Percentiles rank a stretch among this genome's conserved stretches.
phyloP scores from a whole-genome alignment of 1,140 invertebrate species.

The Magallana gigas region DNA sequence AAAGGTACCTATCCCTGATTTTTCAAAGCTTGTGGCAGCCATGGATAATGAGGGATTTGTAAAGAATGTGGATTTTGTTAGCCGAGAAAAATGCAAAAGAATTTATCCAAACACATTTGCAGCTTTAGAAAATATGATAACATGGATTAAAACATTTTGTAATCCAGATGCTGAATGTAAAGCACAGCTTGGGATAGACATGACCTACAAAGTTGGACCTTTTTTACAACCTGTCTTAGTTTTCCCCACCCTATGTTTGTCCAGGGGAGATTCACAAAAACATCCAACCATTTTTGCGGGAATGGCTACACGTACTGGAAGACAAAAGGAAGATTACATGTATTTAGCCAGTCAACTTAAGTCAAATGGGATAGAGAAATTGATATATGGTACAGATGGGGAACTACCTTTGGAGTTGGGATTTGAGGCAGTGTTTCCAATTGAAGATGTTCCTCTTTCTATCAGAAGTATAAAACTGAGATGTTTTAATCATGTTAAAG shows the following conservation, averaged over 20 bases:
- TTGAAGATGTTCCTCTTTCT: too few relatives aligned
- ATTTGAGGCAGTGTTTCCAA: too few relatives aligned
- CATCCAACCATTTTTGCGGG: slow-evolving; percentile 29
- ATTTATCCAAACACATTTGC: slow-evolving; percentile 56
- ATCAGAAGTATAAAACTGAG: too few relatives aligned
- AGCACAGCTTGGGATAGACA: slow-evolving; percentile 47
- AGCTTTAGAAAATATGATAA: slow-evolving; percentile 31
- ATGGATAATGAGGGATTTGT: slow-evolving; percentile 53
- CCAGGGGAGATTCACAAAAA: neutral
- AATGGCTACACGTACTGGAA: slow-evolving; percentile 16
- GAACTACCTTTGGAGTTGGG: too few relatives aligned
- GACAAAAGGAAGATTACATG: slow-evolving; percentile 21
- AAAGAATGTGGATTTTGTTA: slow-evolving; percentile 46
- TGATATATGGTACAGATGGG: too few relatives aligned
- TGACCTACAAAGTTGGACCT: slow-evolving; percentile 58
- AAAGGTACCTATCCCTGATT: slow-evolving; percentile 41
- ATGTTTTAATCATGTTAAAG: too few relatives aligned
- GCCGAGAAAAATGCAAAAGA: slow-evolving; percentile 40
- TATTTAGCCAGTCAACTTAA: neutral
- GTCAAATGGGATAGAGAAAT: too few relatives aligned
- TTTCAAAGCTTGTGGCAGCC: slow-evolving; percentile 46
- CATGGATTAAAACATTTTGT: slow-evolving; percentile 55
- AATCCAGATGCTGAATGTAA: slow-evolving; percentile 31
- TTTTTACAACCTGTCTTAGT: slow-evolving; percentile 56
- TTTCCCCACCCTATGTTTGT: slow-evolving; percentile 50